Percentiles rank a stretch among this genome's conserved stretches.
Evolutionary conservation across 2,888 invertebrate genomes (phyloP).

Genomic region (Listrodromus nycthemerus): DNA sequence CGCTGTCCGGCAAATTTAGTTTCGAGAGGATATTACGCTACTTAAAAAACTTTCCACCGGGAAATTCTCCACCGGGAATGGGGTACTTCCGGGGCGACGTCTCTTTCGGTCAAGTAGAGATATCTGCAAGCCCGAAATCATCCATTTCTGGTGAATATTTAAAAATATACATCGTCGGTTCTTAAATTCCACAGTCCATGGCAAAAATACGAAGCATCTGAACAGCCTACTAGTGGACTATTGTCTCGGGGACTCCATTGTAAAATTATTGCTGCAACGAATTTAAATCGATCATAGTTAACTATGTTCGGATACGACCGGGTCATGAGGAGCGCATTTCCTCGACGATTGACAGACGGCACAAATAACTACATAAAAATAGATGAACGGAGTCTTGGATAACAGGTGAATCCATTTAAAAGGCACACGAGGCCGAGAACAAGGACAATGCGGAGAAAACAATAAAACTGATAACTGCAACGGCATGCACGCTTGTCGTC

Average conservation of each 20-base stretch:
- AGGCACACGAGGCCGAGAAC: constrained; percentile 66
- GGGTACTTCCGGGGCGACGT: neutral
- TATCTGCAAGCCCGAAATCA: neutral
- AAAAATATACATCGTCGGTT: neutral
- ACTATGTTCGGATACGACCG: neutral
- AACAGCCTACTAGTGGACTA: neutral
- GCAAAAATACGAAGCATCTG: neutral
- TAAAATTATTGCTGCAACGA: neutral
- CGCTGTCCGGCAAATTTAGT: neutral
- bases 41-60: no score
- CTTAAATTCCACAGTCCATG: neutral
- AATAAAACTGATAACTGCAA: constrained; percentile 64
- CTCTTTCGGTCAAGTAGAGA: neutral
- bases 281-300: no score
- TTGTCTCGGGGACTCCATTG: neutral
- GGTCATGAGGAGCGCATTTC: neutral
- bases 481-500: constrained; percentile 25
- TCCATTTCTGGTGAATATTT: neutral
- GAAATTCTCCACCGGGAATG: neutral
- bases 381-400: neutral
- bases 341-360: neutral
- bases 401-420: neutral
- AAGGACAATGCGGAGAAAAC: constrained; percentile 62
- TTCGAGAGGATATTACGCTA: neutral
- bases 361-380: constrained; percentile 44